phyloP scores from a whole-genome alignment of 2,888 invertebrate species.

The Himalopsyche kuldschensis region DNA sequence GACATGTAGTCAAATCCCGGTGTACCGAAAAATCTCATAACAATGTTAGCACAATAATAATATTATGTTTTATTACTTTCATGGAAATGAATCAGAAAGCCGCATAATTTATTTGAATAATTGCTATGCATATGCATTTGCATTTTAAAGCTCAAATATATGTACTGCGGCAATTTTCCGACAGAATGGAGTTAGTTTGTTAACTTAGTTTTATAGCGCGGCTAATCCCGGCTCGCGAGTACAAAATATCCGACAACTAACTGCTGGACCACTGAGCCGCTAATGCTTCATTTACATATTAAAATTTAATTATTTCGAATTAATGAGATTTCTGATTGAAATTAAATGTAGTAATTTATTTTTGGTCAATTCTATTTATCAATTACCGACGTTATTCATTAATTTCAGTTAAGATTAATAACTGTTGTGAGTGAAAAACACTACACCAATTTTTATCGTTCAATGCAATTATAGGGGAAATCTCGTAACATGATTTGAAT shows the following conservation, averaged over 20 bases:
- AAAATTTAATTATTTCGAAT: neutral
- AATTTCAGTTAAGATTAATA: no score
- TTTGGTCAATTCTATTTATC: no score
- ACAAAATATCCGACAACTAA: neutral
- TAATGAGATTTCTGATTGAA: neutral
- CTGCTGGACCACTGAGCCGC: neutral
- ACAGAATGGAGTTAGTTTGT: neutral
- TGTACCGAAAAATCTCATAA: neutral
- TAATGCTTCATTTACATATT: neutral
- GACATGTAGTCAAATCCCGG: neutral
- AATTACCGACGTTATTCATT: no score
- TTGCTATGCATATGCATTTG: neutral
- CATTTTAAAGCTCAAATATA: neutral
- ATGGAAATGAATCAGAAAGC: neutral
- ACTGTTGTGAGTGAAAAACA: no score
- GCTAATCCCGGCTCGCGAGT: neutral
- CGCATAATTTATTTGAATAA: neutral
- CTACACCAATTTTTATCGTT: no score
- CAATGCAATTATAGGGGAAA: no score
- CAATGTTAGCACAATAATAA: neutral
- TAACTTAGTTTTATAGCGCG: neutral
- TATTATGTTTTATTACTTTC: neutral
- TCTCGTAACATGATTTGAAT: no score
- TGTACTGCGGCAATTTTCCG: neutral
- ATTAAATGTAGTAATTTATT: no score